phyloP scores from a whole-genome alignment of 2,113 vertebrate genomes.

The Prietella phreatophila region DNA sequence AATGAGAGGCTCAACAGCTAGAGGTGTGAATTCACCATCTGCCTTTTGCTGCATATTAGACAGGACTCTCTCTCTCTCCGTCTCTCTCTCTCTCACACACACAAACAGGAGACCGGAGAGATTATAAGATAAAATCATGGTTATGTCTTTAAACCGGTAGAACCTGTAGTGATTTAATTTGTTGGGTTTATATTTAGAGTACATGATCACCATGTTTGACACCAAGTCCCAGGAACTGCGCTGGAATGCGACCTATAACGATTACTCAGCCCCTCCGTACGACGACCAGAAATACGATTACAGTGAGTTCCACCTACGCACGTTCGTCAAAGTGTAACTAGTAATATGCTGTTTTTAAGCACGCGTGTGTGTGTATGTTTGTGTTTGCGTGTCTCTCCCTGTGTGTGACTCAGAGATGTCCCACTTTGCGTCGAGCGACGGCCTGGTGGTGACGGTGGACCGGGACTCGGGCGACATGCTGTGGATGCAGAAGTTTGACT shows the following conservation, averaged over 20 bases:
- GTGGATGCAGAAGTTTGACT: conserved; percentile 92
- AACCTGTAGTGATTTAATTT: neutral
- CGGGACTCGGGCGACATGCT: conserved; percentile 83
- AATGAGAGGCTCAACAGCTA: conserved; percentile 21
- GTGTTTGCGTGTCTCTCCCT: conserved; percentile 3
- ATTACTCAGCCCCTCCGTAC: conserved; percentile 81
- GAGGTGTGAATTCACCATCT: conserved; percentile 41
- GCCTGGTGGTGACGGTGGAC: conserved; percentile 89
- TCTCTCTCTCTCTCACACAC: too few species aligned
- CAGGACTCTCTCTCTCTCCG: neutral
- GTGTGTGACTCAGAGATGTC: conserved; percentile 78
- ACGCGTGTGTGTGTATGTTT: neutral
- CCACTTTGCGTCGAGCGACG: conserved; percentile 87
- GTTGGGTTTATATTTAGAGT: conserved; percentile 70
- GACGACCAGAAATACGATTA: conserved; percentile 78
- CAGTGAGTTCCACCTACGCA: conserved; percentile 72
- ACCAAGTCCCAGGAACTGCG: conserved; percentile 84
- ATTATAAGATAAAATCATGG: too few species aligned
- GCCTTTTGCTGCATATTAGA: conserved; percentile 26
- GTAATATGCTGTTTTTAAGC: neutral
- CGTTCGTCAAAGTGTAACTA: too few species aligned
- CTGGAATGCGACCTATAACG: conserved; percentile 92
- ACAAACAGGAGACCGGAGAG: neutral
- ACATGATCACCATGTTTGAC: conserved; percentile 93
- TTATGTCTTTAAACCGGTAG: neutral